Base-by-base conservation (phyloP, 2,888 invertebrate genomes). In the Noctua comes region DNA sequence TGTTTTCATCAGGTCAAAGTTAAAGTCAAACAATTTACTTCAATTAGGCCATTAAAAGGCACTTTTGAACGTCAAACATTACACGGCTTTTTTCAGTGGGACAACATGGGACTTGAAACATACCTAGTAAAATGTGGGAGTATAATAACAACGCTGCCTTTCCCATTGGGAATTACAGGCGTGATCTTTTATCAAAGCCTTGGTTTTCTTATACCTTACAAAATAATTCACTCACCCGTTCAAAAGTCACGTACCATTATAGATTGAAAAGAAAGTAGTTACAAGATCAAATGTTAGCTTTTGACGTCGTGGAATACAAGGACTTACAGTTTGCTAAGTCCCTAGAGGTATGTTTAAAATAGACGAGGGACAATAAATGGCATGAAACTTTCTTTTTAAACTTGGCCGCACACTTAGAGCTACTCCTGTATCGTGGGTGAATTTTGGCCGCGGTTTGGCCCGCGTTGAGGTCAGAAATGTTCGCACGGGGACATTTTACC, bases 241-340 rank as follows among this genome's bases (percentile, higher is more conserved):
- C 48, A 48, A 48, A 66, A 59, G 36, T 54, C 76, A 24, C n/a
- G 54, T 21, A 0, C 62, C 2, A 10, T 16, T 64, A 64, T 43
- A 69, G 16, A 51, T 24, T 69, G 43, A 51, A 71, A 54, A 64
- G 46, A 46, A 79, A 54, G 36, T 68, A 36, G 71, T 77, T 64
- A 68, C 46, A 27, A 43, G 78, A 54, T 72, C 72, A 72, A 78
- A 79, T 72, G 51, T 71, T 72, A 62, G 36, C 27, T 27, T 54
- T 31, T 43, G 31, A 6, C 36, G 36, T 62, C 46, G 24, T 4
- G 36, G 54, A 24, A 64, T 69, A 69, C 24, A 76, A 48, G 24
- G 31, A 24, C 0, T 48, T 3, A 54, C 24, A 24, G 54, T 54
- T 54, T 54, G 2, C 54, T 10, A 24, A 54, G 54, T 10, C 36